Percentiles rank a stretch among this genome's conserved stretches.
These are phyloP conservation scores for Pelosia muscerda DNA, from an alignment of 2,888 invertebrate genomes.

Conservation along the genomic window DNA sequence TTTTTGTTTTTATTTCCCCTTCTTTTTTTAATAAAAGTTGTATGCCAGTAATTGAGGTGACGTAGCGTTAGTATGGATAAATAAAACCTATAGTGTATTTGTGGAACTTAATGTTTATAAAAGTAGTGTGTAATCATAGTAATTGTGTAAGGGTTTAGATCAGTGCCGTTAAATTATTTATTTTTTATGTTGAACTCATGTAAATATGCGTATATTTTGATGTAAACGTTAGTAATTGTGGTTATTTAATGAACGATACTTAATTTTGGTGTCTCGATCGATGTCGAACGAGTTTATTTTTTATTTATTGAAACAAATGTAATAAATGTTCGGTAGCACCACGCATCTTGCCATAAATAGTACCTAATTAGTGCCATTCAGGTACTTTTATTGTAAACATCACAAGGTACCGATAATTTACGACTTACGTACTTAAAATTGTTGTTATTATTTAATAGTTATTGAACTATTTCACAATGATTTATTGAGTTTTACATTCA, in stretches of 20 bases:
- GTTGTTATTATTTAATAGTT: slow-evolving; percentile 58
- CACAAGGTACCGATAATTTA: slow-evolving; percentile 42
- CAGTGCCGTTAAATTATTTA: slow-evolving; percentile 84
- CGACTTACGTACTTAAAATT: slow-evolving; percentile 52
- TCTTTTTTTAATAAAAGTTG: slow-evolving; percentile 59
- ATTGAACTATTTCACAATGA: slow-evolving; percentile 49
- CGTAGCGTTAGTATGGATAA: slow-evolving; percentile 62
- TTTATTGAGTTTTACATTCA: slow-evolving; percentile 49
- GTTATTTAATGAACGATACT: slow-evolving; percentile 78
- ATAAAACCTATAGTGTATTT: slow-evolving; percentile 72
- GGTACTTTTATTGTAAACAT: slow-evolving; percentile 47
- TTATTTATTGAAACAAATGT: slow-evolving; percentile 65
- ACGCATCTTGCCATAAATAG: slow-evolving; percentile 59
- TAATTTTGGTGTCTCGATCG: slow-evolving; percentile 60
- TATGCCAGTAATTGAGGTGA: slow-evolving; percentile 83
- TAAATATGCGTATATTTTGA: slow-evolving; percentile 82
- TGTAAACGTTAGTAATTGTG: slow-evolving; percentile 80
- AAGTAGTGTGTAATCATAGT: slow-evolving; percentile 80
- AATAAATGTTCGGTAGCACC: slow-evolving; percentile 43
- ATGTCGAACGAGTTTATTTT: slow-evolving; percentile 72
- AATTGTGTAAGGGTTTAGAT: slow-evolving; percentile 81
- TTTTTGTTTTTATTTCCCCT: slow-evolving; percentile 66
- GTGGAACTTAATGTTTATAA: slow-evolving; percentile 72
- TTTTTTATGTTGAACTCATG: slow-evolving; percentile 85
- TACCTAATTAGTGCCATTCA: slow-evolving; percentile 37